These are phyloP conservation scores for Matsumyia berberina DNA, from an alignment of 2,888 invertebrate genomes.

Conservation along the genomic window DNA sequence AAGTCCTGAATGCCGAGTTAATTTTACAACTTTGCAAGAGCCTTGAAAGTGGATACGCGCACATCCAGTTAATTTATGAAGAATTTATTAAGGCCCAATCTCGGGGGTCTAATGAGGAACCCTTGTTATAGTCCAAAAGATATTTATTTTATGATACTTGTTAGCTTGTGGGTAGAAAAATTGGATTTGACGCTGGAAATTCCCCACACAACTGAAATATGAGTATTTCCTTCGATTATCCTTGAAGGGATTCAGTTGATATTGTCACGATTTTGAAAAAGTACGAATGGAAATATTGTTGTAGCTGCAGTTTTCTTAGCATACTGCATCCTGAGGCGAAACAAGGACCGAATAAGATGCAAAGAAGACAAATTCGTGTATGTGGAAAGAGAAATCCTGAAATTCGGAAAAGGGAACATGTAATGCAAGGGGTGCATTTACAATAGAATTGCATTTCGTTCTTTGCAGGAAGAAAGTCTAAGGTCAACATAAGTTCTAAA, in stretches of 20 bases:
- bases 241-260: slow-evolving; percentile 29
- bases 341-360: slow-evolving; percentile 31
- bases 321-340: slow-evolving; percentile 21
- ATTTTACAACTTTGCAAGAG: slow-evolving; percentile 10
- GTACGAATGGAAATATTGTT: not conserved
- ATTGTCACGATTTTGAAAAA: slow-evolving; percentile 39
- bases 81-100: slow-evolving; percentile 19
- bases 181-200: not conserved
- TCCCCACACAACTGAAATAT: slow-evolving; percentile 1
- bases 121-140: not conserved
- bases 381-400: not conserved
- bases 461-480: too few relatives aligned
- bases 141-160: not conserved
- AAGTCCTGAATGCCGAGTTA: not conserved
- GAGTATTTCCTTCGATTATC: slow-evolving; percentile 27
- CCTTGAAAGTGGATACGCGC: not conserved
- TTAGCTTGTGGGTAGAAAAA: not conserved
- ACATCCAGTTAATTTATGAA: slow-evolving; percentile 33
- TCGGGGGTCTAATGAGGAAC: slow-evolving; percentile 37
- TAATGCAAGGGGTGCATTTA: not conserved
- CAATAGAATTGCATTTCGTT: not conserved
- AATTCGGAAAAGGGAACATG: not conserved
- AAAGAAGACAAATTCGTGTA: not conserved
- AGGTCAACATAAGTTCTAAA: too few relatives aligned
- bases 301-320: slow-evolving; percentile 15